Conservation (phyloP, 2,113 vertebrate species). For the Seriola quinqueradiata region DNA sequence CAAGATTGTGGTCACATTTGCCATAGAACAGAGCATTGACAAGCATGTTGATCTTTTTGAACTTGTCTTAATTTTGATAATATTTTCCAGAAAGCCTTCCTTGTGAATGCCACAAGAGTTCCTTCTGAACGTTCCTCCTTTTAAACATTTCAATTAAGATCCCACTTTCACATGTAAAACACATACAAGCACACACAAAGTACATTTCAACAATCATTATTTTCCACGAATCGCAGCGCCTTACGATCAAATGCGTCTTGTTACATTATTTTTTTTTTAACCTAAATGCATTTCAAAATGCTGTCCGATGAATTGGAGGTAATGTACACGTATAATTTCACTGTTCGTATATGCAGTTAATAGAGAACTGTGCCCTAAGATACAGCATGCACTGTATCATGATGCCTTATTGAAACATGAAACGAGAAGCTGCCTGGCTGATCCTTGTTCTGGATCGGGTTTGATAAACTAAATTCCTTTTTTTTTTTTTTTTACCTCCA, state of each 20-base stretch:
- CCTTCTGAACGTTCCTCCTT: not conserved
- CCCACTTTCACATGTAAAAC: not conserved
- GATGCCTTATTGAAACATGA: constrained; percentile 68
- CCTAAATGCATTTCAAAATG: constrained; percentile 46
- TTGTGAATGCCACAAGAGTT: not conserved
- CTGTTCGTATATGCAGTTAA: not conserved
- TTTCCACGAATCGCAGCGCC: not conserved
- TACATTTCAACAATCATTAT: not conserved
- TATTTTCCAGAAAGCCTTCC: constrained; percentile 3
- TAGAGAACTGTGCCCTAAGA: constrained; percentile 6
- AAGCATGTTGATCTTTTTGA: constrained; percentile 28
- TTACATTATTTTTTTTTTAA: constrained; percentile 26
- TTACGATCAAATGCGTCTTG: not conserved
- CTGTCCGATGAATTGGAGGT: constrained; percentile 20
- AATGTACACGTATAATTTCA: constrained; percentile 16
- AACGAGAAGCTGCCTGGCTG: constrained; percentile 22
- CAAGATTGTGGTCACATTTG: constrained; percentile 54
- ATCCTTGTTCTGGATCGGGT: constrained; percentile 4
- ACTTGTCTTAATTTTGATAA: constrained; percentile 18
- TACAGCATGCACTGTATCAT: constrained; percentile 31
- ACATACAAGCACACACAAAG: not conserved
- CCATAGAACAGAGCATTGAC: constrained; percentile 13
- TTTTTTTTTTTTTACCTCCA: constrained; percentile 31
- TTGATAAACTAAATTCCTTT: not conserved
- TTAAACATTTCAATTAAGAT: constrained; percentile 14